phyloP scores from a whole-genome alignment of 2,113 vertebrate species.

The Lampris incognitus region DNA sequence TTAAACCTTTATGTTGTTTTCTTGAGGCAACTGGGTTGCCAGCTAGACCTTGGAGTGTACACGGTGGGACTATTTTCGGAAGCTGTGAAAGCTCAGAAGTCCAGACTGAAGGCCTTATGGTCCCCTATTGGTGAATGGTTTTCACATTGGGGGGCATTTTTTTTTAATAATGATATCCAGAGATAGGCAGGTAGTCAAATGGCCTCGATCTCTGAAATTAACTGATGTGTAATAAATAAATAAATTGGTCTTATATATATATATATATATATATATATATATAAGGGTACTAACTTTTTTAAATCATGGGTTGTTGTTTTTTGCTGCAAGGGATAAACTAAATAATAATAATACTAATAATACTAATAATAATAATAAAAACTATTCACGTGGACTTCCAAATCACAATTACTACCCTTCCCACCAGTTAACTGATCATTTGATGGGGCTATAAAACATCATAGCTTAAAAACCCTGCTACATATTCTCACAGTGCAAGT shows the following conservation, averaged over 20 bases:
- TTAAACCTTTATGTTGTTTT: constrained; percentile 63
- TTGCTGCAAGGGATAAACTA: too few species aligned
- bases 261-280: too few species aligned
- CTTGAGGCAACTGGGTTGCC: constrained; percentile 57
- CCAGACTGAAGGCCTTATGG: constrained; percentile 20
- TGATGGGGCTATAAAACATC: constrained; percentile 51
- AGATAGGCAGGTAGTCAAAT: constrained; percentile 65
- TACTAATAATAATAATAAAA: neutral
- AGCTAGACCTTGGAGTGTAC: constrained; percentile 57
- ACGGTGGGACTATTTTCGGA: constrained; percentile 75
- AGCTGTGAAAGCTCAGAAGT: constrained; percentile 63
- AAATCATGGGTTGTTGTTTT: too few species aligned
- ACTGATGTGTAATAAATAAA: neutral
- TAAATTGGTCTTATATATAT: neutral
- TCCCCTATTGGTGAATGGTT: constrained; percentile 36
- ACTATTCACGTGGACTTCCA: neutral
- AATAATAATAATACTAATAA: too few species aligned
- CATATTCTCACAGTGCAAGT: constrained; percentile 51
- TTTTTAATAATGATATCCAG: constrained; percentile 50
- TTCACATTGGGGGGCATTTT: constrained; percentile 17
- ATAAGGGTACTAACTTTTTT: too few species aligned
- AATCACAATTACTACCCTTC: constrained; percentile 30
- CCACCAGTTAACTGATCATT: constrained; percentile 56
- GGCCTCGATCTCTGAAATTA: constrained; percentile 14
- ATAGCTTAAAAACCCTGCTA: constrained; percentile 33